phyloP scores from a whole-genome alignment of 2,888 invertebrate genomes.

The Julus scanicus region DNA sequence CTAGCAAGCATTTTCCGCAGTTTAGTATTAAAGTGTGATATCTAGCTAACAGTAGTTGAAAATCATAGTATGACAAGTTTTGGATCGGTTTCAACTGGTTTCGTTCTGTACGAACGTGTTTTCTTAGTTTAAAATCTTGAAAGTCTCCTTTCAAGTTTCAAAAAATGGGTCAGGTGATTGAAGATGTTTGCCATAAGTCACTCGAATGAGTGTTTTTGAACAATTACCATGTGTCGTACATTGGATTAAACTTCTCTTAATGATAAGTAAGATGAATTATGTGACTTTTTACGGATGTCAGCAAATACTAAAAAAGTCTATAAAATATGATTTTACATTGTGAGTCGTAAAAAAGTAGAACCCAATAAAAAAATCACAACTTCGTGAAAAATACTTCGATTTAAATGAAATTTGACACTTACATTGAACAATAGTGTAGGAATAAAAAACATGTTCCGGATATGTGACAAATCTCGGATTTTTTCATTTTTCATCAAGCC shows the following conservation, averaged over 20 bases:
- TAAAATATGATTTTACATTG: no score
- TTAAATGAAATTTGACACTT: no score
- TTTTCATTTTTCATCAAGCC: no score
- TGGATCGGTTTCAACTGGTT: conserved; percentile 5
- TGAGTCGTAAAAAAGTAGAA: no score
- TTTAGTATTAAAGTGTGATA: not conserved
- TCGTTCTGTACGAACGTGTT: not conserved
- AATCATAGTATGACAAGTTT: not conserved
- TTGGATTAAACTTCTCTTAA: not conserved
- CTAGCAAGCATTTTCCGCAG: not conserved
- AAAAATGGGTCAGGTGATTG: conserved; percentile 9
- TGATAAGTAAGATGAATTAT: not conserved
- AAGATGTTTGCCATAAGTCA: not conserved
- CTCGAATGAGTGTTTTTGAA: not conserved
- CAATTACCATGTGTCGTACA: not conserved
- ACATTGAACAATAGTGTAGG: no score
- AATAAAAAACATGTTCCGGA: no score
- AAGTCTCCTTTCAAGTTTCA: not conserved
- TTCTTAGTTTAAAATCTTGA: not conserved
- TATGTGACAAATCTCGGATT: no score
- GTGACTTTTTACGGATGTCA: not conserved
- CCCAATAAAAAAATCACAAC: no score
- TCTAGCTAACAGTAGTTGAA: not conserved
- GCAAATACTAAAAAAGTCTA: not conserved
- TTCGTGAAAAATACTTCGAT: no score